Percentiles rank a stretch among this genome's conserved stretches.
These are phyloP conservation scores for Sylvilagus bachmani DNA, from an alignment of 2,113 vertebrate genomes.

Conservation along the genomic window DNA sequence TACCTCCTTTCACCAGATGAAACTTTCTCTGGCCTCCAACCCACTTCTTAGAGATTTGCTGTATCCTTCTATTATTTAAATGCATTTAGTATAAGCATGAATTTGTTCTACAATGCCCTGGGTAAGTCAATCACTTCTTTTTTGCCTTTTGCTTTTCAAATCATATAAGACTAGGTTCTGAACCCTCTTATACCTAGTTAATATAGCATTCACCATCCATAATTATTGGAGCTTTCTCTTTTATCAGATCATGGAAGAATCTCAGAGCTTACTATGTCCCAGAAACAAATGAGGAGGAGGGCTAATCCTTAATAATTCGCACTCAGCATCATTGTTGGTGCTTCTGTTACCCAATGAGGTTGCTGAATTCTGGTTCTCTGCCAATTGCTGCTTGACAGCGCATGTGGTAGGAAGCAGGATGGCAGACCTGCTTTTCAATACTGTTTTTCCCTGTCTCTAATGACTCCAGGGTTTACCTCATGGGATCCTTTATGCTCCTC, in stretches of 20 bases:
- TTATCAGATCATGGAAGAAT: not conserved
- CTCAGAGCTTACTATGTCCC: not conserved
- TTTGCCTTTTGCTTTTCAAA: not conserved
- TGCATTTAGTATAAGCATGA: conserved; percentile 36
- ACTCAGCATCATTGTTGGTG: not conserved
- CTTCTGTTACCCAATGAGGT: not conserved
- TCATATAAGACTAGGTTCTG: not conserved
- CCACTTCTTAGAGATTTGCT: not conserved
- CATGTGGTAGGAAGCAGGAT: not conserved
- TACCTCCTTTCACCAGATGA: not conserved
- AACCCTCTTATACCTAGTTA: not conserved
- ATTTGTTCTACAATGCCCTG: conserved; percentile 2
- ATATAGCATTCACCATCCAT: not conserved
- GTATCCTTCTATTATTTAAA: not conserved
- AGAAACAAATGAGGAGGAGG: not conserved
- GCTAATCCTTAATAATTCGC: not conserved
- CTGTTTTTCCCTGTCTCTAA: not conserved
- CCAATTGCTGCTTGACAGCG: not conserved
- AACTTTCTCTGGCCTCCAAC: not conserved
- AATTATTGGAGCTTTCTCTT: not conserved
- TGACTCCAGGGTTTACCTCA: not conserved
- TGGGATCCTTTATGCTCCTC: not conserved
- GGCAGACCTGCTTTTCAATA: not conserved
- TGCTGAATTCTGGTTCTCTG: conserved; percentile 6
- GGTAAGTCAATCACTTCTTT: not conserved